Conservation (phyloP, 1,140 invertebrate genomes). For the Pseudomyrmex dendroicus region DNA sequence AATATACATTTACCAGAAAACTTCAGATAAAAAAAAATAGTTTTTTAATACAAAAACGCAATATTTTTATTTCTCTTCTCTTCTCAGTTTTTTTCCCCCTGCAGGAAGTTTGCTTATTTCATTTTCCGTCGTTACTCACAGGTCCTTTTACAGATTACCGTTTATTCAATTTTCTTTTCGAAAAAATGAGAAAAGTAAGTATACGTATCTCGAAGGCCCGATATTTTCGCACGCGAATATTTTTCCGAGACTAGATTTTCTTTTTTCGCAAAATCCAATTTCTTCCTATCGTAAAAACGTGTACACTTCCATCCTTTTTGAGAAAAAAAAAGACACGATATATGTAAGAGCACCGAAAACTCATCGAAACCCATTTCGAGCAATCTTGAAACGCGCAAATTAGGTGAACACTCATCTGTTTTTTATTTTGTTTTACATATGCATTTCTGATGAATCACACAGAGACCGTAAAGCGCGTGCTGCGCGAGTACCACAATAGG, state of each 20-base stretch:
- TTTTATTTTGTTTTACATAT: slow-evolving; percentile 64
- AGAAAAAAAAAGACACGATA: not conserved
- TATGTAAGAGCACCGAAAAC: not conserved
- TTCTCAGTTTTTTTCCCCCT: too few species aligned
- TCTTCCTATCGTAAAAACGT: not conserved
- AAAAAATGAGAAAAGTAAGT: not conserved
- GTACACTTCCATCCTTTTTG: not conserved
- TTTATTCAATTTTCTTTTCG: slow-evolving; percentile 22
- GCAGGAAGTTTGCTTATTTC: slow-evolving; percentile 9
- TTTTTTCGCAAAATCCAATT: not conserved
- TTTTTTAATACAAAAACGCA: too few species aligned
- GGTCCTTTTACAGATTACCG: slow-evolving; percentile 39
- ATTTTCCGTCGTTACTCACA: slow-evolving; percentile 2
- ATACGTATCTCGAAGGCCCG: not conserved
- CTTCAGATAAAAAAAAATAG: too few species aligned
- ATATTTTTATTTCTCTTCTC: too few species aligned
- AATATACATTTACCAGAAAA: not conserved
- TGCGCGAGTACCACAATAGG: slow-evolving; percentile 94
- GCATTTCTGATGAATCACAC: slow-evolving; percentile 76
- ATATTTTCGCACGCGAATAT: slow-evolving; percentile 6
- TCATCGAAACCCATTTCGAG: not conserved
- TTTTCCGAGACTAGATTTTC: slow-evolving; percentile 10
- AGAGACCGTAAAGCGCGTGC: slow-evolving; percentile 91
- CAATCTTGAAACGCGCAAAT: not conserved
- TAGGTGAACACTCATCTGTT: slow-evolving; percentile 5